Evolutionary conservation across 1,140 invertebrate genomes (phyloP).

Genomic region (Batillaria attramentaria): DNA sequence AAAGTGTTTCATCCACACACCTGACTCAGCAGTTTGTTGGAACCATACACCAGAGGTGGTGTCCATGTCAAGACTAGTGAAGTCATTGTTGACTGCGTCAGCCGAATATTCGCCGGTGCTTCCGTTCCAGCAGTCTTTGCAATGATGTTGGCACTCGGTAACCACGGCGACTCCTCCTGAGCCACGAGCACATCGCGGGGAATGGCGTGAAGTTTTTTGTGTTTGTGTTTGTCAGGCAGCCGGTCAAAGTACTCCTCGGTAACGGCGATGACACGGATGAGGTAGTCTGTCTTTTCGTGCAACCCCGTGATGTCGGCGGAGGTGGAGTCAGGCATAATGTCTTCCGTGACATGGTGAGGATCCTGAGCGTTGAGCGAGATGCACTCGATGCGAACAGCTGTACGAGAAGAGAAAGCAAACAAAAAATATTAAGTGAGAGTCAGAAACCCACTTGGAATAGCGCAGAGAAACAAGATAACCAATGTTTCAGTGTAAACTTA

Average conservation of each 20-base stretch:
- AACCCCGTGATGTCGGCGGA: conserved; percentile 62
- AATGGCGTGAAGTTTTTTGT: conserved; percentile 59
- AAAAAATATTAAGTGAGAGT: no score
- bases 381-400: conserved; percentile 68
- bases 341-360: conserved; percentile 56
- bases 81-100: conserved; percentile 59
- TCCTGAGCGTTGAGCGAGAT: conserved; percentile 61
- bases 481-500: no score
- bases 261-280: conserved; percentile 67
- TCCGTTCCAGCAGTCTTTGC: conserved; percentile 70
- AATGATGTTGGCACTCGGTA: conserved; percentile 66
- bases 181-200: conserved; percentile 55
- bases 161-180: conserved; percentile 66
- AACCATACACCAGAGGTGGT: conserved; percentile 67
- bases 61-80: conserved; percentile 66
- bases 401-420: background rate
- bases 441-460: no score
- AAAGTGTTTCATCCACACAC: no score
- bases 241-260: conserved; percentile 71
- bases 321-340: conserved; percentile 65
- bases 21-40: conserved; percentile 63
- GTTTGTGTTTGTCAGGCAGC: conserved; percentile 63
- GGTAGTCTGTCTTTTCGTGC: conserved; percentile 69
- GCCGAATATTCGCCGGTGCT: conserved; percentile 62
- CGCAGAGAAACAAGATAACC: no score